These are phyloP conservation scores for Cylloceria caligata DNA, from an alignment of 2,888 invertebrate genomes.

Conservation along the genomic window DNA sequence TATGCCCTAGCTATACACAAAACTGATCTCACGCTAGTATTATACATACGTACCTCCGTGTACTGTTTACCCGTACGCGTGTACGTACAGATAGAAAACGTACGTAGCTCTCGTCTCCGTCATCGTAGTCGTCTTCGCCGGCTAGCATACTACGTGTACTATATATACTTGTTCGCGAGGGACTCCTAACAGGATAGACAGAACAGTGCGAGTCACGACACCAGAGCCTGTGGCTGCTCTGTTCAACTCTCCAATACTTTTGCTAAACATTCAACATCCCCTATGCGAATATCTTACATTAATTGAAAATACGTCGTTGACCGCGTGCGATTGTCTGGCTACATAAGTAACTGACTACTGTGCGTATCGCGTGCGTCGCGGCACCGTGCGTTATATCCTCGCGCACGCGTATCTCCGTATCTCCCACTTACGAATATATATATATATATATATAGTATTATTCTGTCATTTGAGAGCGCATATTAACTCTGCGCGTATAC, in stretches of 20 bases:
- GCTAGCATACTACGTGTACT: conserved; percentile 39
- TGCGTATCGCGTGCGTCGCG: conserved; percentile 61
- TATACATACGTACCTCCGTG: conserved; percentile 4
- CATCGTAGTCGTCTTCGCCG: conserved; percentile 43
- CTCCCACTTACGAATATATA: conserved; percentile 19
- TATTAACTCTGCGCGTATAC: conserved; percentile 42
- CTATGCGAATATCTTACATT: conserved; percentile 6
- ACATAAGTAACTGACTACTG: conserved; percentile 57
- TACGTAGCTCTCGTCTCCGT: conserved; percentile 8
- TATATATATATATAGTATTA: conserved; percentile 23
- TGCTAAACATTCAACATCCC: neutral
- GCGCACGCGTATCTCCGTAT: conserved; percentile 59
- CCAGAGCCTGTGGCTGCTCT: conserved; percentile 62
- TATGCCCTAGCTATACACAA: conserved; percentile 44
- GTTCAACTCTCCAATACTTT: neutral
- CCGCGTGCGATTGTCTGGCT: conserved; percentile 31
- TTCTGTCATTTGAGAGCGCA: conserved; percentile 40
- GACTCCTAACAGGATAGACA: conserved; percentile 44
- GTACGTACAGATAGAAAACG: neutral
- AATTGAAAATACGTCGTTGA: conserved; percentile 1
- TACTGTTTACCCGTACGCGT: conserved; percentile 24
- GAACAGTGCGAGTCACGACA: conserved; percentile 68
- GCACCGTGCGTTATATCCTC: conserved; percentile 38
- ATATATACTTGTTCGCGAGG: conserved; percentile 53
- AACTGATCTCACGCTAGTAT: conserved; percentile 52